Base-by-base conservation (phyloP, 2,888 invertebrate genomes). In the Leptogaster cylindrica region DNA sequence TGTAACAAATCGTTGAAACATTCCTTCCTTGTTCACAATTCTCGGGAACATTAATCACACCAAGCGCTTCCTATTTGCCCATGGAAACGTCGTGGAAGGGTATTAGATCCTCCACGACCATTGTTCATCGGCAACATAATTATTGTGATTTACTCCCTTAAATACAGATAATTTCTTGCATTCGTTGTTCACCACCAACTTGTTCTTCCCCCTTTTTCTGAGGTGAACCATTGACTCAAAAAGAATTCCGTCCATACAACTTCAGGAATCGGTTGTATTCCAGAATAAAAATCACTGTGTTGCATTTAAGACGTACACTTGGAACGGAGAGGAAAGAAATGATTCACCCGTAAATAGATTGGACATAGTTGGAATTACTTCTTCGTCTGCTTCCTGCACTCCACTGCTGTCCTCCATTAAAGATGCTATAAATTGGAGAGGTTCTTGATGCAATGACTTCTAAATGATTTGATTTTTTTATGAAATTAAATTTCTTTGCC, bases 201-300 rank as follows among this genome's bases (percentile, higher is more conserved):
- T n/a, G n/a, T n/a, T n/a, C n/a, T n/a, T n/a, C n/a, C n/a, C n/a
- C n/a, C n/a, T n/a, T n/a, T n/a, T n/a, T n/a, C n/a, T n/a, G n/a
- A n/a, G n/a, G n/a, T n/a, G n/a, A n/a, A n/a, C n/a, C n/a, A n/a
- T n/a, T n/a, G n/a, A n/a, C n/a, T n/a, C n/a, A n/a, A n/a, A n/a
- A 46, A 46, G 20, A 46, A 23, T 20, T 12, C 20, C 46, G 8
- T 5, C 7, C 23, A 23, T 46, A 46, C 50, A 14, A 50, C 50
- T 25, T 50, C 12, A 50, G 27, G 28, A 50, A 50, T 50, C 25
- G 28, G 28, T 50, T 28, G 28, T 50, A 28, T 25, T 50, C 50
- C 27, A 50, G 50, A 50, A 50, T 50, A 27, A 50, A 50, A 50
- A 50, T 50, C 50, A 50, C 25, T 25, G 50, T 50, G 27, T 39